These are phyloP conservation scores for Hoplias malabaricus DNA, from an alignment of 2,113 vertebrate species.

Conservation along the genomic window DNA sequence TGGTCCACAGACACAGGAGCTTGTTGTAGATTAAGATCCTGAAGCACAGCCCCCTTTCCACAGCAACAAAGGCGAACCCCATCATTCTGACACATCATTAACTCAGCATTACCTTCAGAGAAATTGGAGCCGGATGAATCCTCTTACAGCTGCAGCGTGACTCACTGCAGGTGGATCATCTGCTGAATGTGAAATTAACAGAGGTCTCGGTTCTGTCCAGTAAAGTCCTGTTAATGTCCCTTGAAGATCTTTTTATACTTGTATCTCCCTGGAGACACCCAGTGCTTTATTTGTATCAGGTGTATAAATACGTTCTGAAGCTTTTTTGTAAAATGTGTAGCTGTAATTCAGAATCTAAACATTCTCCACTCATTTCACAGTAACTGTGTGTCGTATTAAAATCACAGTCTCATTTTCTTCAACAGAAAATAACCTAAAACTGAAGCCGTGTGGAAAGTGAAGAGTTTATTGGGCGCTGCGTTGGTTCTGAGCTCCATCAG, in stretches of 20 bases:
- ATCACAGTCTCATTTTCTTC: no score
- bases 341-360: no score
- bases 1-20: not conserved
- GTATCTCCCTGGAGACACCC: no score
- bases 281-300: no score
- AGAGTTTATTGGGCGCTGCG: no score
- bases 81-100: conserved; percentile 74
- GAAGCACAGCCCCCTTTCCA: conserved; percentile 41
- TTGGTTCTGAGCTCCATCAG: no score
- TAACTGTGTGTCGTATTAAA: no score
- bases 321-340: no score
- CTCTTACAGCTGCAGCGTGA: not conserved
- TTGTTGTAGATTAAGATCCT: conserved; percentile 63
- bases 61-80: conserved; percentile 67
- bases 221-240: not conserved
- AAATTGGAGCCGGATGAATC: conserved; percentile 61
- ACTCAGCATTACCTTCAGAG: conserved; percentile 71
- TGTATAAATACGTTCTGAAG: no score
- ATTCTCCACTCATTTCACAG: no score
- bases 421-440: no score
- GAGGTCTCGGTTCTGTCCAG: not conserved
- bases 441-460: no score
- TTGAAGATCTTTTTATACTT: not conserved
- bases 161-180: not conserved
- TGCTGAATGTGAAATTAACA: not conserved